Conservation (phyloP, 2,888 invertebrate genomes). For the Chrysomela aeneicollis region DNA sequence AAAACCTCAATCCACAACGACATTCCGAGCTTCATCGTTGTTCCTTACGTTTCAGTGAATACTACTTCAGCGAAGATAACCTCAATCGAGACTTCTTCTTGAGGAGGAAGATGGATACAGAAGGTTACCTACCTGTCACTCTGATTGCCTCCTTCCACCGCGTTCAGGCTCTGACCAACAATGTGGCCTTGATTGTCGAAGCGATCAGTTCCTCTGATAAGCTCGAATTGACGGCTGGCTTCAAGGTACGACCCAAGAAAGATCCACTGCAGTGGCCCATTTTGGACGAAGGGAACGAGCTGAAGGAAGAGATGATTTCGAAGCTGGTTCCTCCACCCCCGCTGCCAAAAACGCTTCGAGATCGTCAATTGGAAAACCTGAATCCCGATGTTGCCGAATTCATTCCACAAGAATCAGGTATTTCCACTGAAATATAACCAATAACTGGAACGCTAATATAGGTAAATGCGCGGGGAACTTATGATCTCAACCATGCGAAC, state of each 20-base stretch:
- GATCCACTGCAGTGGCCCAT: constrained; percentile 92
- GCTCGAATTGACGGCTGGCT: constrained; percentile 77
- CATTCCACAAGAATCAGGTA: constrained; percentile 65
- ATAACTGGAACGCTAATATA: too few relatives aligned
- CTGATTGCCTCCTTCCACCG: constrained; percentile 96
- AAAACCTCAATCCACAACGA: neutral
- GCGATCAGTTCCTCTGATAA: constrained; percentile 87
- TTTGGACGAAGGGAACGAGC: constrained; percentile 64
- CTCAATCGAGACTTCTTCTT: constrained; percentile 95
- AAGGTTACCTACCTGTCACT: constrained; percentile 92
- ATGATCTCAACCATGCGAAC: too few relatives aligned
- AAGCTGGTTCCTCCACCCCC: constrained; percentile 77
- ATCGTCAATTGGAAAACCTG: constrained; percentile 66
- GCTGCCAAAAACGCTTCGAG: constrained; percentile 69
- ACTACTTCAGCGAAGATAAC: constrained; percentile 98
- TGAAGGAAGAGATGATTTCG: constrained; percentile 61
- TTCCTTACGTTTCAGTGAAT: constrained; percentile 78
- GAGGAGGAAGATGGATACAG: constrained; percentile 93
- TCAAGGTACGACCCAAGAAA: constrained; percentile 83
- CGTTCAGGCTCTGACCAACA: constrained; percentile 85
- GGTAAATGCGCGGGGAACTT: too few relatives aligned
- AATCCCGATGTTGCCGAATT: constrained; percentile 91
- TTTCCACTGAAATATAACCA: too few relatives aligned
- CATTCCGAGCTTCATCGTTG: neutral
- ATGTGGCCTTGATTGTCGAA: constrained; percentile 83